These are phyloP conservation scores for Drosophila melanocephala DNA, from an alignment of 2,888 invertebrate genomes.

Conservation along the genomic window DNA sequence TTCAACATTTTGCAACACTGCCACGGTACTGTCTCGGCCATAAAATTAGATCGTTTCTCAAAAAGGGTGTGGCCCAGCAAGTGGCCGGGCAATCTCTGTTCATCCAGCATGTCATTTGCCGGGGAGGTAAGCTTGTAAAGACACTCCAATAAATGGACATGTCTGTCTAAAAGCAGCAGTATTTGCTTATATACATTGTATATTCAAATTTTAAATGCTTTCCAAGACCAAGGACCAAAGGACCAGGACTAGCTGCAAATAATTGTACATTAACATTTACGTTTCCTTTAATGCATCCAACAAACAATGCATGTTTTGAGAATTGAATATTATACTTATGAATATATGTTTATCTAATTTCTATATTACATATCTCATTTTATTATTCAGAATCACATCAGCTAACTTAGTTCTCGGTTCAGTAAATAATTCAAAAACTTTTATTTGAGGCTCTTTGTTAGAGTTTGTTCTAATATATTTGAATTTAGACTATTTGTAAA, in stretches of 20 bases:
- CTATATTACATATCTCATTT: not conserved
- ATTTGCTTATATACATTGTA: not conserved
- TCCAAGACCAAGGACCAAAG: not conserved
- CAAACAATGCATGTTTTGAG: not conserved
- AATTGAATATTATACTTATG: not conserved
- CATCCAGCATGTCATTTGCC: constrained; percentile 73
- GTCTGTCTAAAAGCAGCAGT: not conserved
- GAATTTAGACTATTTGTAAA: not conserved
- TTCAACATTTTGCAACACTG: constrained; percentile 52
- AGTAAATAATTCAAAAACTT: not conserved
- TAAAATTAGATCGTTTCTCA: constrained; percentile 61
- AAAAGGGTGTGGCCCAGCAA: constrained; percentile 59
- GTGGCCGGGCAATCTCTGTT: constrained; percentile 61
- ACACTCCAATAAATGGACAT: constrained; percentile 24
- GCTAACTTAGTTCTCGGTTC: not conserved
- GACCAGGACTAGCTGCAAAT: not conserved
- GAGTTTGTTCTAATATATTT: not conserved
- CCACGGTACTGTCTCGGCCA: constrained; percentile 51
- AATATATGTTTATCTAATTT: not conserved
- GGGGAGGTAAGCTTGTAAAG: constrained; percentile 5
- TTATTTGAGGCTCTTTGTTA: not conserved
- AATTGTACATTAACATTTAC: not conserved
- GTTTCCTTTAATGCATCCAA: not conserved
- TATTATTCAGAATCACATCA: not conserved
- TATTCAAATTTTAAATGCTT: not conserved